A percentile compares a stretch with the other conserved stretches of the same genome.
Conservation (phyloP, 2,797 vertebrate genomes). For the Trachurus trachurus region DNA sequence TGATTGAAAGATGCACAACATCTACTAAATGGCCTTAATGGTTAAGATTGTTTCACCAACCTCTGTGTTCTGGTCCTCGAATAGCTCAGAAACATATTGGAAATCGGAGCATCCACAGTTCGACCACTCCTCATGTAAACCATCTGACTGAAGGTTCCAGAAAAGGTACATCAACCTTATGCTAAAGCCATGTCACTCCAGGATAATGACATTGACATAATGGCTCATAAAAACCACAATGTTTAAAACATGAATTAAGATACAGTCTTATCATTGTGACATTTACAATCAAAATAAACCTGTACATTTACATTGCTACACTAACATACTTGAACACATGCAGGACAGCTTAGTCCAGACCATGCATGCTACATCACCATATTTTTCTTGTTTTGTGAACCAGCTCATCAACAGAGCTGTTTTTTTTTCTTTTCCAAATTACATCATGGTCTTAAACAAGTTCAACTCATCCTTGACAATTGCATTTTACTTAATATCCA, state of each 20-base stretch:
- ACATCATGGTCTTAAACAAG: conserved; percentile 59
- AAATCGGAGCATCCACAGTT: not conserved
- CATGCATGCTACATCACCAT: not conserved
- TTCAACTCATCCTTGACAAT: conserved; percentile 29
- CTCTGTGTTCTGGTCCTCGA: not conserved
- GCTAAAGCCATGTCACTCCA: not conserved
- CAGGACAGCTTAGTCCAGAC: conserved; percentile 13
- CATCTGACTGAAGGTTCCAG: not conserved
- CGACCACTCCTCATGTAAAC: not conserved
- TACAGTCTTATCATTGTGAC: not conserved
- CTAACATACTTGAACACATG: not conserved
- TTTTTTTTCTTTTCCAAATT: conserved; percentile 37
- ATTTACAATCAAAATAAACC: not conserved
- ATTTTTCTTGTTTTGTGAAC: conserved; percentile 40
- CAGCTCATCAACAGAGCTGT: conserved; percentile 39
- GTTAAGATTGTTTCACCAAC: not conserved
- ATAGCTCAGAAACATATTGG: not conserved
- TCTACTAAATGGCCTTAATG: not conserved
- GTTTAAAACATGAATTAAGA: not conserved
- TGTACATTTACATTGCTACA: not conserved
- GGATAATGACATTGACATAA: not conserved
- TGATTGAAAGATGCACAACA: not conserved
- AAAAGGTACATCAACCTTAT: not conserved
- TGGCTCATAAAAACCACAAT: not conserved
- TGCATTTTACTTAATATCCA: conserved; percentile 39